These are phyloP conservation scores for Lethocerus indicus DNA, from an alignment of 1,140 invertebrate genomes.

Conservation along the genomic window DNA sequence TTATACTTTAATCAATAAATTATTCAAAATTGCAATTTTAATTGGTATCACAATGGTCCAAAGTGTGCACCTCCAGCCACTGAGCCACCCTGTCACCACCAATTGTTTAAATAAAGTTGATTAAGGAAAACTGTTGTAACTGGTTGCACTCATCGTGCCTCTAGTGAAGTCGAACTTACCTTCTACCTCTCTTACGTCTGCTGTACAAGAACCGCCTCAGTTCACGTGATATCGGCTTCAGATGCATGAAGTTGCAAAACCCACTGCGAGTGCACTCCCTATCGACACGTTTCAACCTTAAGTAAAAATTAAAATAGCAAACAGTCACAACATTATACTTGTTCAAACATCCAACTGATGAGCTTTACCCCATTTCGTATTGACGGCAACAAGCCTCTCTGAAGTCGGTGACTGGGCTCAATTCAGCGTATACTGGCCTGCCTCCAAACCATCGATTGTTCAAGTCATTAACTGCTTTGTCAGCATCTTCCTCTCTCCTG, in stretches of 20 bases:
- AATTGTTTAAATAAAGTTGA: too few relatives aligned
- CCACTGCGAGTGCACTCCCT: slow-evolving; percentile 92
- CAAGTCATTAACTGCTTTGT: slow-evolving; percentile 87
- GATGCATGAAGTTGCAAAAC: slow-evolving; percentile 99
- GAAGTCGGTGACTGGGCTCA: slow-evolving; percentile 97
- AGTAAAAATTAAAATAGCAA: not conserved
- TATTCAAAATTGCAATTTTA: not conserved
- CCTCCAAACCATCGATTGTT: slow-evolving; percentile 99
- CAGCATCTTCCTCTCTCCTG: slow-evolving; percentile 94
- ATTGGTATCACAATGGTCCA: not conserved
- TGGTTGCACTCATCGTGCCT: too few relatives aligned
- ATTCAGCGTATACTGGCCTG: slow-evolving; percentile 91
- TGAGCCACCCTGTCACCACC: not conserved
- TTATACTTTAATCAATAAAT: not conserved
- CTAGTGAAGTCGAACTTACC: too few relatives aligned
- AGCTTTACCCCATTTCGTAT: slow-evolving; percentile 84
- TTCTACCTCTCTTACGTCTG: slow-evolving; percentile 24
- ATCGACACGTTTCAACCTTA: too few relatives aligned
- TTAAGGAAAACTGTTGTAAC: too few relatives aligned
- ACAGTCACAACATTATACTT: not conserved
- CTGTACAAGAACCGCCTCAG: slow-evolving; percentile 66
- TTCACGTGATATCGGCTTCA: slow-evolving; percentile 93
- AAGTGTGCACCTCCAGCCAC: not conserved
- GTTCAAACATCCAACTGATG: not conserved
- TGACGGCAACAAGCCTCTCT: slow-evolving; percentile 97